phyloP scores from a whole-genome alignment of 2,888 invertebrate species.

The Xanthia icteritia region DNA sequence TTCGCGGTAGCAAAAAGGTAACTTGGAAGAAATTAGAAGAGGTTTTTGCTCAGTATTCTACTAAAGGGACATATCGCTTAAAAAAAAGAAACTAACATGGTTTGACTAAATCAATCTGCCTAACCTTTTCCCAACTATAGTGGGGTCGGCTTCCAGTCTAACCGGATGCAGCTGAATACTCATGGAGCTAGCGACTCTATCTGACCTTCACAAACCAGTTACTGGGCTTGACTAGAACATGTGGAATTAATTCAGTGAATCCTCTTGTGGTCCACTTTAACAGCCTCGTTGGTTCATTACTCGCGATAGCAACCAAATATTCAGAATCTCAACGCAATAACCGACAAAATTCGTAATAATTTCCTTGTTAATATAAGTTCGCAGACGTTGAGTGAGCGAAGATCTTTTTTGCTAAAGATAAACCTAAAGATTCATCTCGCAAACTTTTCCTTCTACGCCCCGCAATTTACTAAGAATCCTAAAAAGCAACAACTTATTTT shows the following conservation, averaged over 20 bases:
- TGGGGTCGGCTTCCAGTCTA: not conserved
- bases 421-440: conserved; percentile 47
- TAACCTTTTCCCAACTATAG: not conserved
- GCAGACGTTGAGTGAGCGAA: conserved; percentile 55
- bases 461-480: conserved; percentile 55
- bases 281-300: conserved; percentile 6
- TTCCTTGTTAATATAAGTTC: conserved; percentile 63
- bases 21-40: not conserved
- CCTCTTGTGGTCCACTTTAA: not conserved
- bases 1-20: not conserved
- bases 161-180: not conserved
- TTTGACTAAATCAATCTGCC: not conserved
- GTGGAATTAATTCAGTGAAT: not conserved
- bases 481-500: conserved; percentile 60
- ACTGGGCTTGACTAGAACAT: not conserved
- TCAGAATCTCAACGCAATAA: conserved; percentile 39
- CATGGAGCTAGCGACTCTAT: not conserved
- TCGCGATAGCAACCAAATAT: not conserved
- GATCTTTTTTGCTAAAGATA: conserved; percentile 48
- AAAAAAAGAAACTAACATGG: not conserved
- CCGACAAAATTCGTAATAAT: conserved; percentile 61
- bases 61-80: too few relatives aligned
- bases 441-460: conserved; percentile 43
- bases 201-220: not conserved
- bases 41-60: not conserved